A percentile compares a stretch with the other conserved stretches of the same genome.
Evolutionary conservation across 1,140 invertebrate genomes (phyloP).

Genomic region (Hesperophylax magnus): DNA sequence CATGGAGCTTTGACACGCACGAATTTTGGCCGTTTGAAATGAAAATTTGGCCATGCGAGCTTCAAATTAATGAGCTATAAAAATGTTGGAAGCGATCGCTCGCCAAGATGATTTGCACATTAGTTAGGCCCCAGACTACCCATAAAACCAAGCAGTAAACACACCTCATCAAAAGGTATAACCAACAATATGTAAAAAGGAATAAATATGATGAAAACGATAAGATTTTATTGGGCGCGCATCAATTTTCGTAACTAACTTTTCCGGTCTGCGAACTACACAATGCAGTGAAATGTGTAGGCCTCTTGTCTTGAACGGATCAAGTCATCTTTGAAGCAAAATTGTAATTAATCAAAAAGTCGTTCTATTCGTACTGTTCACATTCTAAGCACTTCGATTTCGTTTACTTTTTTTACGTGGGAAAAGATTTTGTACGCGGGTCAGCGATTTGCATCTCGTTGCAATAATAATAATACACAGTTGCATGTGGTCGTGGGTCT

Average conservation of each 20-base stretch:
- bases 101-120: conserved; percentile 36
- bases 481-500: conserved; percentile 15
- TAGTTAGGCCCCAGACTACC: background rate
- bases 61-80: conserved; percentile 15
- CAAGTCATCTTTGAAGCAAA: background rate
- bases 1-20: conserved; percentile 14
- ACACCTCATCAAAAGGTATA: background rate
- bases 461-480: conserved; percentile 1
- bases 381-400: background rate
- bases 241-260: background rate
- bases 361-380: background rate
- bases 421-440: background rate
- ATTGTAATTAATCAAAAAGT: background rate
- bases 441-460: background rate
- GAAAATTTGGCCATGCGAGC: conserved; percentile 24
- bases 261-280: conserved; percentile 1
- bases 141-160: background rate
- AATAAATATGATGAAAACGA: background rate
- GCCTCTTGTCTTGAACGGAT: background rate
- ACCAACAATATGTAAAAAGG: background rate
- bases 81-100: conserved; percentile 18
- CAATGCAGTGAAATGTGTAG: conserved; percentile 28
- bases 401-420: background rate
- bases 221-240: background rate
- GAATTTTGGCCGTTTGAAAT: conserved; percentile 15